Evolutionary conservation across 92 coral and sea anemone species (phyloP).

Genomic region (Bergia sp.): DNA sequence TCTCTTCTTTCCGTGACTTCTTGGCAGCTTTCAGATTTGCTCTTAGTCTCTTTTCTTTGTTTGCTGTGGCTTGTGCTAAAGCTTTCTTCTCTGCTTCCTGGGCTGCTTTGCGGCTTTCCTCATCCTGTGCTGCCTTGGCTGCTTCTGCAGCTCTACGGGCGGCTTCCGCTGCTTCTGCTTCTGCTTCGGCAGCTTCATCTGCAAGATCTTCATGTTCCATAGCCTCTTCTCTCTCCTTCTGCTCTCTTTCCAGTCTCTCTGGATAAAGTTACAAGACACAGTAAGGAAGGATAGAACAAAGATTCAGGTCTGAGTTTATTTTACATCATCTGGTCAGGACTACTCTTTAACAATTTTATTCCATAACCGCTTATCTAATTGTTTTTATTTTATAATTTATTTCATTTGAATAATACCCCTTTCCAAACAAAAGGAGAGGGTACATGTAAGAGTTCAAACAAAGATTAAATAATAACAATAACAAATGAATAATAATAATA

Average conservation of each 20-base stretch:
- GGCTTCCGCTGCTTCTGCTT: conserved; percentile 91
- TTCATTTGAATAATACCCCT: too few species aligned
- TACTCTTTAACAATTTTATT: too few species aligned
- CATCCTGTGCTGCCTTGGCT: conserved; percentile 89
- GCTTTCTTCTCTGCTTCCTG: conserved; percentile 99
- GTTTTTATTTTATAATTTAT: too few species aligned
- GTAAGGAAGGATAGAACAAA: background rate
- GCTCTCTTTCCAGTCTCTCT: conserved; percentile 90
- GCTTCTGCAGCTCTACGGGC: conserved; percentile 94
- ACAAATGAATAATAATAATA: background rate
- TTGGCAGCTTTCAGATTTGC: conserved; percentile 93
- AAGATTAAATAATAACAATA: too few species aligned
- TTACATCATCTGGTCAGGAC: too few species aligned
- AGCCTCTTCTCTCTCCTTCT: conserved; percentile 85
- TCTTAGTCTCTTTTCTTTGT: conserved; percentile 90
- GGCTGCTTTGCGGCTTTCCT: conserved; percentile 90
- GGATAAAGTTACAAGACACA: background rate
- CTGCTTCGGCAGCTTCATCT: conserved; percentile 96
- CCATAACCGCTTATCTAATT: too few species aligned
- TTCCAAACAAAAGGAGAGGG: too few species aligned
- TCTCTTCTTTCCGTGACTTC: conserved; percentile 86
- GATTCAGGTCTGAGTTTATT: too few species aligned
- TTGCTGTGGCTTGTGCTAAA: conserved; percentile 90
- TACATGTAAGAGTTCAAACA: too few species aligned
- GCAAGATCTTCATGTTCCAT: conserved; percentile 97